A percentile compares a stretch with the other conserved stretches of the same genome.
These are phyloP conservation scores for Ginglymostoma cirratum DNA, from an alignment of 2,113 vertebrate genomes.

Conservation along the genomic window DNA sequence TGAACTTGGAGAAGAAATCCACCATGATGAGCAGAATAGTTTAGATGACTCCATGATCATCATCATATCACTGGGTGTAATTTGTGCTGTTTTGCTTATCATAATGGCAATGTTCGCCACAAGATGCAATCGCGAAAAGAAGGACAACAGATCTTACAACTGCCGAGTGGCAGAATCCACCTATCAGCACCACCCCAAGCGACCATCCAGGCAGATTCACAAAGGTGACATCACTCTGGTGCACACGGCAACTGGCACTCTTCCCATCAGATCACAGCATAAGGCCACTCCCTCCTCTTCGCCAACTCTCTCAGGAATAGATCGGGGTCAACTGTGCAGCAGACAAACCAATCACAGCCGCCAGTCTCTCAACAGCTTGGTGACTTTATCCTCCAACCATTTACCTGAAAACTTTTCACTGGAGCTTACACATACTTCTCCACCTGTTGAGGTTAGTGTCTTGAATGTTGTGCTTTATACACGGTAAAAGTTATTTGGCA, in stretches of 20 bases:
- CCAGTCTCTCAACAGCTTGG: slow-evolving; percentile 92
- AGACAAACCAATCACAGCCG: slow-evolving; percentile 88
- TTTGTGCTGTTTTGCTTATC: slow-evolving; percentile 78
- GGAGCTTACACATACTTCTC: slow-evolving; percentile 85
- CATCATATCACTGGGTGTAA: slow-evolving; percentile 85
- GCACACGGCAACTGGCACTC: slow-evolving; percentile 80
- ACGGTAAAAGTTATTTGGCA: background rate
- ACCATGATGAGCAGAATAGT: slow-evolving; percentile 63
- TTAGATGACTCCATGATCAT: slow-evolving; percentile 87
- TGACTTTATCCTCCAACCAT: slow-evolving; percentile 94
- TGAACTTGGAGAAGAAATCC: slow-evolving; percentile 64
- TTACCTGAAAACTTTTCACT: slow-evolving; percentile 84
- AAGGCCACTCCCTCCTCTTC: slow-evolving; percentile 79
- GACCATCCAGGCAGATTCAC: slow-evolving; percentile 90
- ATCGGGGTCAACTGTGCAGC: slow-evolving; percentile 79
- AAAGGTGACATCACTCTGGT: slow-evolving; percentile 94
- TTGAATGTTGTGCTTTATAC: background rate
- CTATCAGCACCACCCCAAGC: slow-evolving; percentile 94
- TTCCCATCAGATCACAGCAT: slow-evolving; percentile 83
- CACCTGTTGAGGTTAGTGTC: slow-evolving; percentile 87
- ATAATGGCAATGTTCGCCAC: slow-evolving; percentile 93
- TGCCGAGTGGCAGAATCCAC: slow-evolving; percentile 87
- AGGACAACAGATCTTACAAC: slow-evolving; percentile 89
- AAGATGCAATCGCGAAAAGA: slow-evolving; percentile 85
- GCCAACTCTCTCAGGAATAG: slow-evolving; percentile 60